Evolutionary conservation across 2,888 invertebrate species (phyloP).

Genomic region (Halictus quadricinctus): DNA sequence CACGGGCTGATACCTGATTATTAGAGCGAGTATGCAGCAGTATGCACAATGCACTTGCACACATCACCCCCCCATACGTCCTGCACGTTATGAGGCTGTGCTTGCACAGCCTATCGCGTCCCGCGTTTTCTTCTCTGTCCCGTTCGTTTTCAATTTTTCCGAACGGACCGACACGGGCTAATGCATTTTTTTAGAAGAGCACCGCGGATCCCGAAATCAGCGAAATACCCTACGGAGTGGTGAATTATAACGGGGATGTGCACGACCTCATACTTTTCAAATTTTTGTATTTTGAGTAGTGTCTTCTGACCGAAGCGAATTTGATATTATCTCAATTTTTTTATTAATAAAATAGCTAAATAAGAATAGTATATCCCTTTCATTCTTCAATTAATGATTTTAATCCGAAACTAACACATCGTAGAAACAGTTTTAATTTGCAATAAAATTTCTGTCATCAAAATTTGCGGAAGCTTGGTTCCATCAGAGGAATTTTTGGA

Average conservation of each 20-base stretch:
- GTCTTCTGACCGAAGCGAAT: too few species aligned
- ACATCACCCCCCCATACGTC: neutral
- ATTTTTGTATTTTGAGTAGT: too few species aligned
- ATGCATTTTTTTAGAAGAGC: neutral
- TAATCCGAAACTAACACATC: too few species aligned
- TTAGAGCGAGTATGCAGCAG: conserved; percentile 49
- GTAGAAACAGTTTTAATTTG: neutral
- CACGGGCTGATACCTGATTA: conserved; percentile 63
- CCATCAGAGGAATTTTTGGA: neutral
- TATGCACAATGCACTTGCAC: conserved; percentile 19
- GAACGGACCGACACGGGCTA: neutral
- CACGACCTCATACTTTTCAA: too few species aligned
- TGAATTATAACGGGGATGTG: neutral
- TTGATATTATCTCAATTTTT: too few species aligned
- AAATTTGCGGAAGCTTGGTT: neutral
- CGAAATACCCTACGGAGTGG: neutral
- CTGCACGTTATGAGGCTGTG: neutral
- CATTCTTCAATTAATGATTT: too few species aligned
- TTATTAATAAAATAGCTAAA: too few species aligned
- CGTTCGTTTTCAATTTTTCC: neutral
- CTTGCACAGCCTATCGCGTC: neutral
- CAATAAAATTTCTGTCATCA: neutral
- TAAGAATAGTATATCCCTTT: too few species aligned
- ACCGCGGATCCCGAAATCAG: neutral
- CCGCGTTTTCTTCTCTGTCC: neutral